These are phyloP conservation scores for Diadophis punctatus DNA, from an alignment of 2,113 vertebrate genomes.

Conservation along the genomic window DNA sequence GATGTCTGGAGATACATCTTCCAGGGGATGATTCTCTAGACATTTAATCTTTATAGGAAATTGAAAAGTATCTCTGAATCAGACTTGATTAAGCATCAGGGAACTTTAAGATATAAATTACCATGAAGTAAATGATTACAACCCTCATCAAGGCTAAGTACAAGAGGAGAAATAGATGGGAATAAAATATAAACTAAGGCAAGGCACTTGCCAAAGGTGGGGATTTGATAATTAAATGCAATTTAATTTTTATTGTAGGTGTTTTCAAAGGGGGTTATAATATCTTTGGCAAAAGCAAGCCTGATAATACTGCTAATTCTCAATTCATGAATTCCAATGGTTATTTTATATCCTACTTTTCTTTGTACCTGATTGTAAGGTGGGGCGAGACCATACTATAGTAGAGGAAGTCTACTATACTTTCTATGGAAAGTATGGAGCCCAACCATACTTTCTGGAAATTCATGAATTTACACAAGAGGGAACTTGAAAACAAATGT, in stretches of 20 bases:
- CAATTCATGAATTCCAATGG: neutral
- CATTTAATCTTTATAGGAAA: too few relatives aligned
- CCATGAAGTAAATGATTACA: too few relatives aligned
- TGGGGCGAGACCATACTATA: neutral
- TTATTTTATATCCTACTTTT: neutral
- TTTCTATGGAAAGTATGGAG: neutral
- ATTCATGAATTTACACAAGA: neutral
- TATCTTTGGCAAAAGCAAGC: neutral
- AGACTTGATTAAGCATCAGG: too few relatives aligned
- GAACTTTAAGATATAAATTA: too few relatives aligned
- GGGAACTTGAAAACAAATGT: neutral
- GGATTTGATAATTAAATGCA: too few relatives aligned
- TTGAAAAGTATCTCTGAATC: too few relatives aligned
- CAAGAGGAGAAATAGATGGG: too few relatives aligned
- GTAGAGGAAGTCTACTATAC: neutral
- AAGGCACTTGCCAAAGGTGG: too few relatives aligned
- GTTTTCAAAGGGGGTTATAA: neutral
- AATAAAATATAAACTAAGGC: too few relatives aligned
- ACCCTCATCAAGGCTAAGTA: too few relatives aligned
- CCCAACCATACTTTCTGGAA: neutral
- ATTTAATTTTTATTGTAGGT: neutral
- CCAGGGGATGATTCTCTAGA: too few relatives aligned
- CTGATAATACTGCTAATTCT: neutral
- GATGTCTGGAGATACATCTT: too few relatives aligned
- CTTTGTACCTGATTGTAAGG: neutral